phyloP scores from a whole-genome alignment of 2,888 invertebrate genomes.

The Fragum sueziense region DNA sequence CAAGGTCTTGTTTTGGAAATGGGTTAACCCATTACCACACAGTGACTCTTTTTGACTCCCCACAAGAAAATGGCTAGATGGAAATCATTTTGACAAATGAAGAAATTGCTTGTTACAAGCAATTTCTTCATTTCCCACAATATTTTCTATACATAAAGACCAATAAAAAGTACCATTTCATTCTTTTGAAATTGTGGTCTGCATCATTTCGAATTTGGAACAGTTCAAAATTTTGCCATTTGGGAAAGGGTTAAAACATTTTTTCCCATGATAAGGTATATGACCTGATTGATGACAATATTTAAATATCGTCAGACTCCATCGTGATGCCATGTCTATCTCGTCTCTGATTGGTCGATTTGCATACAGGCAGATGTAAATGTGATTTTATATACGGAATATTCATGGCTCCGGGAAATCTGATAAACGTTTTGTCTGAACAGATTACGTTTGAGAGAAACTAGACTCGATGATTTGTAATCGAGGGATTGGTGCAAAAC shows the following conservation, averaged over 20 bases:
- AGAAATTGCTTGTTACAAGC: neutral
- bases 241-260: too few species aligned
- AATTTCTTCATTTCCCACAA: neutral
- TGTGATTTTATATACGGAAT: constrained; percentile 12
- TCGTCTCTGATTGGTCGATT: neutral
- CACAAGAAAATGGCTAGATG: neutral
- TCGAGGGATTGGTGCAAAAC: too few species aligned
- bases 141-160: neutral
- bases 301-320: neutral
- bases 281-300: neutral
- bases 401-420: constrained; percentile 12
- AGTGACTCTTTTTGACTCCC: too few species aligned
- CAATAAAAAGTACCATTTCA: neutral
- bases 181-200: too few species aligned
- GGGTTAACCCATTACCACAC: too few species aligned
- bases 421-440: constrained; percentile 13
- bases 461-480: too few species aligned
- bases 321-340: neutral
- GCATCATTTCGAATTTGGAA: too few species aligned
- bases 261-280: too few species aligned
- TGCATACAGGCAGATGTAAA: constrained; percentile 9
- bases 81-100: neutral
- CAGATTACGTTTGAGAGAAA: neutral
- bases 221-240: too few species aligned
- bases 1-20: too few species aligned